Conservation (phyloP, 1,140 invertebrate species). For the Coptotermes formosanus region DNA sequence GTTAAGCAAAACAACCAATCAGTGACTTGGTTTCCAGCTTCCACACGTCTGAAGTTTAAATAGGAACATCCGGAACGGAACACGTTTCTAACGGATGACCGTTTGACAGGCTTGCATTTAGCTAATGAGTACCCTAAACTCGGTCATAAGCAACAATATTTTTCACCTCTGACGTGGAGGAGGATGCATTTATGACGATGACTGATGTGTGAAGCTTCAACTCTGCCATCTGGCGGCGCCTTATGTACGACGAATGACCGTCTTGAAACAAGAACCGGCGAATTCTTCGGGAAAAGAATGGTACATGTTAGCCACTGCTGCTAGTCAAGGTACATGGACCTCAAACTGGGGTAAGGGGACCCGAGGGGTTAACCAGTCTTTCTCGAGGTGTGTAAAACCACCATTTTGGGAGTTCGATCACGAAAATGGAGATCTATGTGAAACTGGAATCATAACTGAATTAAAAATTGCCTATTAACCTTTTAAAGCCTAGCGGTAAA, state of each 20-base stretch:
- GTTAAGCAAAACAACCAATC: too few relatives aligned
- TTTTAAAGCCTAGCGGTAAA: too few relatives aligned
- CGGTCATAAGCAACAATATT: background rate
- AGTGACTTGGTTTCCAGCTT: too few relatives aligned
- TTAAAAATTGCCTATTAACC: too few relatives aligned
- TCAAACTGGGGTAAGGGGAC: too few relatives aligned
- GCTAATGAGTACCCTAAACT: background rate
- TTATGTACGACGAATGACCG: background rate
- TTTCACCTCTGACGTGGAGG: background rate
- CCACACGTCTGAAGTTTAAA: too few relatives aligned
- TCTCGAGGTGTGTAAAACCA: too few relatives aligned
- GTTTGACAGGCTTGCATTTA: background rate
- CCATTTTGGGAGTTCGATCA: too few relatives aligned
- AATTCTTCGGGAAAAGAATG: background rate
- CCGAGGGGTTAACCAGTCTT: too few relatives aligned
- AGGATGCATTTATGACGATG: background rate
- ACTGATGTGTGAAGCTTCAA: conserved; percentile 8
- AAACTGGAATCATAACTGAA: too few relatives aligned
- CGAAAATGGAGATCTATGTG: too few relatives aligned
- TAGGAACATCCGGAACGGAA: background rate
- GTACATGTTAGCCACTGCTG: background rate
- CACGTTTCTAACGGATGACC: background rate
- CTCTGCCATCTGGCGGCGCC: conserved; percentile 2
- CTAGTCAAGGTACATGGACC: too few relatives aligned
- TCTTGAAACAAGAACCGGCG: background rate